Percentiles rank a stretch among this genome's conserved stretches.
Evolutionary conservation across 30 jellyfish, hydroid and myxozoan species (phyloP).

Genomic region (Hydractinia echinata): DNA sequence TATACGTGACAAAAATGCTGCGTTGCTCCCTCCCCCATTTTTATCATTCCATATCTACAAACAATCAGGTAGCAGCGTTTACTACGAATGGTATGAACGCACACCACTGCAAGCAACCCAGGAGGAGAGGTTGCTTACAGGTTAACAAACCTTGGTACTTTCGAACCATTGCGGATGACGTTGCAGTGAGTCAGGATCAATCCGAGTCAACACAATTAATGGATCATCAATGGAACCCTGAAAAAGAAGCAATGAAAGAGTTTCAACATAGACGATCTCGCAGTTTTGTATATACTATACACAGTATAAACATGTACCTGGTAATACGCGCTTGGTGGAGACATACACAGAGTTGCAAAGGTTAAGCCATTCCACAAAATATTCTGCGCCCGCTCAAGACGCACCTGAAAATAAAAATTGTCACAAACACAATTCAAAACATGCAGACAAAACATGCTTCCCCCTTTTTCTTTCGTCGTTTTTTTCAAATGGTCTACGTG

Average conservation of each 20-base stretch:
- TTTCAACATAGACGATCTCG: background rate
- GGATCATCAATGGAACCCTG: constrained; percentile 14
- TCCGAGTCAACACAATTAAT: background rate
- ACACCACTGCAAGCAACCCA: no score
- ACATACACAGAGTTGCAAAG: constrained; percentile 54
- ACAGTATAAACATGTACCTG: constrained; percentile 27
- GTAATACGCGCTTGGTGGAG: constrained; percentile 80
- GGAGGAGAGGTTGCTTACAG: no score
- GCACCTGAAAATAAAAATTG: background rate
- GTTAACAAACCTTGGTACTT: background rate
- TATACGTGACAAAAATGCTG: no score
- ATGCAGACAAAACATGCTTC: no score
- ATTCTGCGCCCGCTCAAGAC: constrained; percentile 61
- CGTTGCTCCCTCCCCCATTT: no score
- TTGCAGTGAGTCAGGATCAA: background rate
- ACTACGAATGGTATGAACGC: no score
- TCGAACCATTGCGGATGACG: constrained; percentile 23
- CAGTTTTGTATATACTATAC: background rate
- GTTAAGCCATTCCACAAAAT: constrained; percentile 79
- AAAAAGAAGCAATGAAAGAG: background rate
- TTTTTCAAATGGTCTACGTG: no score
- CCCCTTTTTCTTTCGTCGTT: no score
- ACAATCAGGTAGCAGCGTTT: no score
- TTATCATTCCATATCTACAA: no score
- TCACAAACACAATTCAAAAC: background rate